phyloP scores from a whole-genome alignment of 2,113 vertebrate species.

The Triplophysa dalaica region DNA sequence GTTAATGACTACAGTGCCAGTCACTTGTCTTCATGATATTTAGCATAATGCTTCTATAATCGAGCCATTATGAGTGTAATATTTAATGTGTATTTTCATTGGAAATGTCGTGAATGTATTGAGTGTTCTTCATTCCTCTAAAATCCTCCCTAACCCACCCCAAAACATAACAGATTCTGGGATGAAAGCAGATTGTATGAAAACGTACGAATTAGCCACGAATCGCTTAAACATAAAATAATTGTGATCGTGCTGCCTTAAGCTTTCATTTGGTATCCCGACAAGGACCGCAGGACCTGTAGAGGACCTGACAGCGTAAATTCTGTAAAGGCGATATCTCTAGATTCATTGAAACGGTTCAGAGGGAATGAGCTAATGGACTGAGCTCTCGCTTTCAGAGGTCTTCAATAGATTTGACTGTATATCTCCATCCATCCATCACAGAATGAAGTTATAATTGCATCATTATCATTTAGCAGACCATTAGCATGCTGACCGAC shows the following conservation, averaged over 20 bases:
- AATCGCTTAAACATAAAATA: too few relatives aligned
- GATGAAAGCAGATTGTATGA: too few relatives aligned
- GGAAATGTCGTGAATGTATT: neutral
- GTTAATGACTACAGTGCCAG: neutral
- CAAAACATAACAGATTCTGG: too few relatives aligned
- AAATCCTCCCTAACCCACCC: too few relatives aligned
- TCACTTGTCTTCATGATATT: slow-evolving; percentile 6
- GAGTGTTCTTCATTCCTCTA: too few relatives aligned
- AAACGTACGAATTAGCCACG: too few relatives aligned
- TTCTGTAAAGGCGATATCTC: too few relatives aligned
- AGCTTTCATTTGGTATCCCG: too few relatives aligned
- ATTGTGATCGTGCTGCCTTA: too few relatives aligned
- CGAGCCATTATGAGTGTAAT: slow-evolving; percentile 35
- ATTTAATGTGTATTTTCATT: slow-evolving; percentile 40
- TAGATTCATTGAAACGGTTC: too few relatives aligned
- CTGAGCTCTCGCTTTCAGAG: neutral
- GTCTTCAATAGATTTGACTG: neutral
- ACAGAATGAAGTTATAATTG: slow-evolving; percentile 25
- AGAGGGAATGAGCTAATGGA: neutral
- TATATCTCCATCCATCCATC: neutral
- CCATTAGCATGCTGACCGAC: slow-evolving; percentile 5
- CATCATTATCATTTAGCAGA: slow-evolving; percentile 36
- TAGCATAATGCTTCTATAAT: slow-evolving; percentile 44
- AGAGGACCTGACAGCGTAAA: too few relatives aligned
- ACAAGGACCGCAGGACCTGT: too few relatives aligned